Conservation (phyloP, 1,140 invertebrate species). For the honey bee (Apis mellifera) region DNA sequence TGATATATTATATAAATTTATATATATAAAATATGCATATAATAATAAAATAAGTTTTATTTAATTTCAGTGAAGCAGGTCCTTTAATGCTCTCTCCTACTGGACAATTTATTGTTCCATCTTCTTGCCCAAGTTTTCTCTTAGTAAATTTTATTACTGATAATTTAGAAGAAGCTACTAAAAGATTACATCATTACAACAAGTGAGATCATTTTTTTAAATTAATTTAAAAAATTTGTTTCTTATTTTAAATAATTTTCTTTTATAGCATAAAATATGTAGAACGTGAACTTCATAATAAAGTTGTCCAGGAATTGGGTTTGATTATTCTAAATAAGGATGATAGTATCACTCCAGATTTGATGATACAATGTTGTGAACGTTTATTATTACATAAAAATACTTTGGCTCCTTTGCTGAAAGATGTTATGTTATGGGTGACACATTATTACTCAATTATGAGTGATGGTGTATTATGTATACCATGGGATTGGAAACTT, state of each 20-base stretch:
- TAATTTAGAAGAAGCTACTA: conserved; percentile 88
- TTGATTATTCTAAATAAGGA: conserved; percentile 90
- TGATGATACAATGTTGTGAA: conserved; percentile 93
- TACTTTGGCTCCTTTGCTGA: conserved; percentile 73
- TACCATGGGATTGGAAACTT: conserved; percentile 95
- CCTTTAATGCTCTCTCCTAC: conserved; percentile 96
- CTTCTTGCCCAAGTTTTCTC: conserved; percentile 92
- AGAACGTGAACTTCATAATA: conserved; percentile 86
- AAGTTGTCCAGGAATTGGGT: conserved; percentile 85
- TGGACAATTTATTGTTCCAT: conserved; percentile 95
- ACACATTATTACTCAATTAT: conserved; percentile 96
- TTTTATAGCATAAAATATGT: conserved; percentile 88
- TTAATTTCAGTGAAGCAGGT: conserved; percentile 88
- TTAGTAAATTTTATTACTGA: conserved; percentile 92
- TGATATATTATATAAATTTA: neutral
- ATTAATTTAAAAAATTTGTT: conserved; percentile 7
- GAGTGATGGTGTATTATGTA: conserved; percentile 93
- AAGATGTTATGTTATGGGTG: conserved; percentile 87
- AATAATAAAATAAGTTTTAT: conserved; percentile 40
- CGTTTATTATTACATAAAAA: conserved; percentile 84
- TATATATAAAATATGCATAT: neutral
- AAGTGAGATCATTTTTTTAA: conserved; percentile 82
- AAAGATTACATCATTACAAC: conserved; percentile 87
- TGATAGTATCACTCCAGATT: conserved; percentile 92
- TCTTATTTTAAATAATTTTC: conserved; percentile 43